Percentiles rank a stretch among this genome's conserved stretches.
Conservation (phyloP, 2,888 invertebrate genomes). For the Erebia ligea region DNA sequence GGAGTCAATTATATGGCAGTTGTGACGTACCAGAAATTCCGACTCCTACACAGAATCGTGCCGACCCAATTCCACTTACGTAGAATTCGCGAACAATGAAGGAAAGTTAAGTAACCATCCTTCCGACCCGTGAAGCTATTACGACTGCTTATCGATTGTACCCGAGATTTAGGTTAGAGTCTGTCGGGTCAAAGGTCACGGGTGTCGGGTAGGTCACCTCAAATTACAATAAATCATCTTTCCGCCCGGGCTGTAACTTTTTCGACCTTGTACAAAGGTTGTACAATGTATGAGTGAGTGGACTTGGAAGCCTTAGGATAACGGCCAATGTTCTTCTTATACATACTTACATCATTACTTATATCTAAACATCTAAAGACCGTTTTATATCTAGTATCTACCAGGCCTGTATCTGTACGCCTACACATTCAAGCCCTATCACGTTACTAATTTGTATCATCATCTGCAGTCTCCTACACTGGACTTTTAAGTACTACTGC, state of each 20-base stretch:
- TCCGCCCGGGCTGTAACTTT: neutral
- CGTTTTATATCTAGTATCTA: no score
- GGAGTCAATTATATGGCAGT: neutral
- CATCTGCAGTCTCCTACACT: no score
- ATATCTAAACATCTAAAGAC: neutral
- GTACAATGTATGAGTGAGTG: neutral
- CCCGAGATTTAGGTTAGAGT: constrained; percentile 80
- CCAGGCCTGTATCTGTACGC: no score
- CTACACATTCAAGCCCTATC: no score
- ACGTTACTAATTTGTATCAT: no score
- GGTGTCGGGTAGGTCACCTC: neutral
- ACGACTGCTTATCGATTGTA: constrained; percentile 65
- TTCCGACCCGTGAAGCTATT: neutral
- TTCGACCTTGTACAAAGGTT: constrained; percentile 2
- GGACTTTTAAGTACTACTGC: no score
- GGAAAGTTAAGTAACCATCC: neutral
- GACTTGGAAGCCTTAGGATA: neutral
- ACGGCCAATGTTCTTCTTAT: neutral
- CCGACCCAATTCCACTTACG: neutral
- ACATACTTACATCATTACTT: neutral
- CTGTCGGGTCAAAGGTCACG: constrained; percentile 39
- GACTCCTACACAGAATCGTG: neutral
- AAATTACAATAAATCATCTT: constrained; percentile 2
- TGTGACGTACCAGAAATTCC: neutral
- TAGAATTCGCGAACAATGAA: neutral